phyloP scores from a whole-genome alignment of 2,888 invertebrate species.

The Lymantria dispar region DNA sequence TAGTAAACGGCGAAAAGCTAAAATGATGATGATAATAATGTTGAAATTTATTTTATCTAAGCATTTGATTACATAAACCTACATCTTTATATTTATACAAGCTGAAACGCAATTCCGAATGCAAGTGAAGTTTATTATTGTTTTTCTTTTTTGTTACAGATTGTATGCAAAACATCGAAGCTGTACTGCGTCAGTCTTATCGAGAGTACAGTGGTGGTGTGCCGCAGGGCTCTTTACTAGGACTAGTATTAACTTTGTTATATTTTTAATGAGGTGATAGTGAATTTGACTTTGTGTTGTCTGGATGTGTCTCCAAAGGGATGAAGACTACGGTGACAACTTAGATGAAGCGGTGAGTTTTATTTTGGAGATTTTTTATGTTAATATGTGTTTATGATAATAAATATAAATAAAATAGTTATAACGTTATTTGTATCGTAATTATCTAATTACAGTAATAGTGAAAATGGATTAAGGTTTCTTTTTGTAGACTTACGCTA shows the following conservation, averaged over 20 bases:
- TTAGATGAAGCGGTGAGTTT: slow-evolving; percentile 71
- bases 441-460: too few species aligned
- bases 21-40: too few species aligned
- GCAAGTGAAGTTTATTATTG: slow-evolving; percentile 71
- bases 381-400: too few species aligned
- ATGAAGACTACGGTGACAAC: slow-evolving; percentile 61
- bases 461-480: too few species aligned
- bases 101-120: slow-evolving; percentile 41
- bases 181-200: slow-evolving; percentile 58
- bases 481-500: too few species aligned
- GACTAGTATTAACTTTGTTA: slow-evolving; percentile 33
- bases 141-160: slow-evolving; percentile 79
- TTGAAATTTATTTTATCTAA: slow-evolving; percentile 7
- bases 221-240: slow-evolving; percentile 56
- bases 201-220: slow-evolving; percentile 56
- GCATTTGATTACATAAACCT: slow-evolving; percentile 36
- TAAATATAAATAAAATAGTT: too few species aligned
- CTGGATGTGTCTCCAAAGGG: slow-evolving; percentile 79
- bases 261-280: slow-evolving; percentile 41
- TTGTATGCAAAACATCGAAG: slow-evolving; percentile 77
- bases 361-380: slow-evolving; percentile 7
- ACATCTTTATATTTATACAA: slow-evolving; percentile 19
- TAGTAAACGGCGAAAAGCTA: too few species aligned
- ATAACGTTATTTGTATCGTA: too few species aligned
- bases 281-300: slow-evolving; percentile 45